Evolutionary conservation across 2,113 vertebrate species (phyloP).

Genomic region (Lipotes vexillifer): DNA sequence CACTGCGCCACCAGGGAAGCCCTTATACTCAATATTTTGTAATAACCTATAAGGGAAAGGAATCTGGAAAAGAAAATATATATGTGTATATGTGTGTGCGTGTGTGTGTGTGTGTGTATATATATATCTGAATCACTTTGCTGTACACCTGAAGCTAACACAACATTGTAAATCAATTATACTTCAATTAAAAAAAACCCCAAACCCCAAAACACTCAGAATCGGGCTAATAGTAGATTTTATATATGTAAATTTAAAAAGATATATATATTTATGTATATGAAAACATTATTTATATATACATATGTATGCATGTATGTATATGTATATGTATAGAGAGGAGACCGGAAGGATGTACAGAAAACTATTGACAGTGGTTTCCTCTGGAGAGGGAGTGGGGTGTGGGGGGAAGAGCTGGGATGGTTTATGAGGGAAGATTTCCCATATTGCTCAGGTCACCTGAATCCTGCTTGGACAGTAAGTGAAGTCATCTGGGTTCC

Average conservation of each 20-base stretch:
- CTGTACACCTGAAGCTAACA: no score
- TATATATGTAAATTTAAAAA: neutral
- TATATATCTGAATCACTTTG: no score
- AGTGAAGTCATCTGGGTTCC: neutral
- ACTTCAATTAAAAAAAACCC: no score
- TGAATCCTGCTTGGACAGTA: neutral
- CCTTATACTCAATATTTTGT: no score
- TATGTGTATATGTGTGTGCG: no score
- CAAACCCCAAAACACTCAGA: neutral
- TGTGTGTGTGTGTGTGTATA: no score
- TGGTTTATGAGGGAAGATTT: neutral
- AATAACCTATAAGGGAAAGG: no score
- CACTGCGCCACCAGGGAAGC: no score
- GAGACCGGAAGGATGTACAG: neutral
- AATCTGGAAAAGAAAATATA: no score
- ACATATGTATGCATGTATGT: neutral
- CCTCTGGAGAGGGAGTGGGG: neutral
- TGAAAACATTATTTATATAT: neutral
- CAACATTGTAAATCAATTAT: no score
- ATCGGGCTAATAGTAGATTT: neutral
- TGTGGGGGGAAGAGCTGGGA: no score
- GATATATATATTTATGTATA: neutral
- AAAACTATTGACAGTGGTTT: neutral
- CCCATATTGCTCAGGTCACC: neutral
- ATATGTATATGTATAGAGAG: neutral